phyloP scores from a whole-genome alignment of 1,140 invertebrate genomes.

The Trichonephila inaurata region DNA sequence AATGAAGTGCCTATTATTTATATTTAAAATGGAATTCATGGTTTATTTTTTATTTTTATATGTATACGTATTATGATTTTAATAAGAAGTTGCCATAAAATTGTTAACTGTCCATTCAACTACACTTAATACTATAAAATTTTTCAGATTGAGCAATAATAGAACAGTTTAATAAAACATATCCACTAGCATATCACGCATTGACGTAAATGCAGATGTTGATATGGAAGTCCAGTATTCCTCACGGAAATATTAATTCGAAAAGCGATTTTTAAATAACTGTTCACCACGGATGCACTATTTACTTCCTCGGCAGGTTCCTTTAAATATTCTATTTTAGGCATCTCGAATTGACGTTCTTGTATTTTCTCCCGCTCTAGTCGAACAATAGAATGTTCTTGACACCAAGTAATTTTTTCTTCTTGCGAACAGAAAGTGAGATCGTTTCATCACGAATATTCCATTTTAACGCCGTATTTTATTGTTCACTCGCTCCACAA shows the following conservation, averaged over 20 bases:
- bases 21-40: no score
- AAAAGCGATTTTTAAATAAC: background rate
- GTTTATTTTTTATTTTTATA: no score
- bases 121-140: no score
- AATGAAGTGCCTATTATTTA: no score
- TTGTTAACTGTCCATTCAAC: no score
- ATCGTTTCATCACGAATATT: background rate
- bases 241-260: background rate
- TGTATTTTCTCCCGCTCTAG: background rate
- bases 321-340: background rate
- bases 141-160: no score
- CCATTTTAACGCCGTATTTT: background rate
- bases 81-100: no score
- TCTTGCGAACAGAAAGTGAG: background rate
- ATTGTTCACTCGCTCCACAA: background rate
- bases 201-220: no score
- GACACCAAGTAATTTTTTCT: background rate
- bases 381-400: constrained; percentile 12
- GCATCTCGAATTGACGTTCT: background rate
- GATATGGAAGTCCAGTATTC: no score
- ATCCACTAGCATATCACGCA: no score
- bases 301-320: background rate
- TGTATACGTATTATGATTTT: no score
- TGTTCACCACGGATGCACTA: constrained; percentile 1
- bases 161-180: no score